Evolutionary conservation across 2,113 vertebrate species (phyloP).

Genomic region (Muntiacus muntjak): DNA sequence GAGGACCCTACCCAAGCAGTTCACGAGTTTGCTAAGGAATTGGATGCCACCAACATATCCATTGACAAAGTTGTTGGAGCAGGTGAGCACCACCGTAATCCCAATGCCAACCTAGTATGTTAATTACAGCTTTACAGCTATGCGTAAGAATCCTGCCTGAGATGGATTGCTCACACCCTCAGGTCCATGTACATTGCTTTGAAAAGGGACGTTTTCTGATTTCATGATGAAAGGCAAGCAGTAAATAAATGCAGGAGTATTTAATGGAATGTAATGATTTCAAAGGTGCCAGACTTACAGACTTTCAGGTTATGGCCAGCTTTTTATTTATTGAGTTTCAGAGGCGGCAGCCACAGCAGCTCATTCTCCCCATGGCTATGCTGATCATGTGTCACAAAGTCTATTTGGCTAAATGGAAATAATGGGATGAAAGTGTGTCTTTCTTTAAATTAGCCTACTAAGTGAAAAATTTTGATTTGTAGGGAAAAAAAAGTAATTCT

Average conservation of each 20-base stretch:
- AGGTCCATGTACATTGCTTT: neutral
- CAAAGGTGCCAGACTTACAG: constrained; percentile 46
- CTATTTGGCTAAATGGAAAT: neutral
- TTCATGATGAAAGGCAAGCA: constrained; percentile 49
- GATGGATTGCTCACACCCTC: neutral
- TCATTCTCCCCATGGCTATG: neutral
- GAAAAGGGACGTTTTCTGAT: constrained; percentile 12
- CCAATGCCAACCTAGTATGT: neutral
- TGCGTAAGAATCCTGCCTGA: neutral
- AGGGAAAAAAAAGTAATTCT: neutral
- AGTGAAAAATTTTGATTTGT: neutral
- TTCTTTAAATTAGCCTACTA: neutral
- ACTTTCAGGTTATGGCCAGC: neutral
- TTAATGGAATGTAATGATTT: constrained; percentile 63
- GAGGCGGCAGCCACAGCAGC: neutral
- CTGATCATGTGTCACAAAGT: constrained; percentile 44
- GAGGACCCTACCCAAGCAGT: constrained; percentile 97
- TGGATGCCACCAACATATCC: constrained; percentile 93
- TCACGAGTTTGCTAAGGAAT: constrained; percentile 96
- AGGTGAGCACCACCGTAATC: constrained; percentile 79
- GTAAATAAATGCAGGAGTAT: constrained; percentile 7
- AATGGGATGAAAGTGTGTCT: neutral
- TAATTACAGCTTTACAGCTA: neutral
- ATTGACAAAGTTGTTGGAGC: constrained; percentile 98
- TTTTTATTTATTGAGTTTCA: constrained; percentile 49